Evolutionary conservation across 2,113 vertebrate species (phyloP).

Genomic region (Ahaetulla prasina): DNA sequence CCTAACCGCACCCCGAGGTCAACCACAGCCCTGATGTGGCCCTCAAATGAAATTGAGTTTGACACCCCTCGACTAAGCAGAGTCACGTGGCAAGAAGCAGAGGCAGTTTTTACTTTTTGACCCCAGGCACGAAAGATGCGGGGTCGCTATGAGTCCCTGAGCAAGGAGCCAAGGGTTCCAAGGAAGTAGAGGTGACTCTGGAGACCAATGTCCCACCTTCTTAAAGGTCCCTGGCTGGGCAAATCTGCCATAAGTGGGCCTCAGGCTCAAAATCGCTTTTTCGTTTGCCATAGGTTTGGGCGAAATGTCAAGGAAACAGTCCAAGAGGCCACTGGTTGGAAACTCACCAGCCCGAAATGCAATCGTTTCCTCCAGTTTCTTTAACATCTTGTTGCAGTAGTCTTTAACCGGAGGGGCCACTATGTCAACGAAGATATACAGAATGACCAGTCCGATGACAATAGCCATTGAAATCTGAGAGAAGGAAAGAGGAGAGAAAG

Average conservation of each 20-base stretch:
- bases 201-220: not conserved
- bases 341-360: not conserved
- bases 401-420: not conserved
- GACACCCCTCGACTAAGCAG: too few species aligned
- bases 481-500: not conserved
- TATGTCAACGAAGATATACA: not conserved
- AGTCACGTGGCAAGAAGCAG: too few species aligned
- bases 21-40: too few species aligned
- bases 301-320: not conserved
- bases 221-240: not conserved
- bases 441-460: rapidly evolving
- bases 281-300: too few species aligned
- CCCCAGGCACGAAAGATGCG: not conserved
- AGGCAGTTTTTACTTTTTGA: not conserved
- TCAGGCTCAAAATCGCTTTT: not conserved
- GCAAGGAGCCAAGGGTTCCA: not conserved
- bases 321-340: not conserved
- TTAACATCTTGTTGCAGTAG: rapidly evolving
- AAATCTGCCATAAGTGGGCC: not conserved
- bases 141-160: not conserved
- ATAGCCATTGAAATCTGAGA: not conserved
- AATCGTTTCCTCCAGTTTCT: not conserved
- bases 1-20: too few species aligned
- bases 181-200: not conserved
- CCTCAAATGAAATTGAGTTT: too few species aligned